These are phyloP conservation scores for Prionailurus bengalensis DNA, from an alignment of 2,113 vertebrate species.

Conservation along the genomic window DNA sequence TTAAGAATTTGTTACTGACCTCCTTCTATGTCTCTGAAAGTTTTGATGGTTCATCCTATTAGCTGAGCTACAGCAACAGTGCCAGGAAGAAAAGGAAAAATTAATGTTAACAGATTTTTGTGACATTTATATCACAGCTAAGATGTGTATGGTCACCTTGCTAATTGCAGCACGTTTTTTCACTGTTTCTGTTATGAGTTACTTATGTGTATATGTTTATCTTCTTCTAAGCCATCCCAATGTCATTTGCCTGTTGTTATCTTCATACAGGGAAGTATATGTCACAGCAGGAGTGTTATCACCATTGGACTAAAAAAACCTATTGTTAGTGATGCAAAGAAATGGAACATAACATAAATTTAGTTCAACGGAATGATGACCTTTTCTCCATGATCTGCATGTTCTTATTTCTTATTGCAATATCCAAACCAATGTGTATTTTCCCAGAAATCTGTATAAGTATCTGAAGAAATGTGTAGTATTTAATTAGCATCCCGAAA, in stretches of 20 bases:
- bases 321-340: constrained; percentile 73
- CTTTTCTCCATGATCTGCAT: constrained; percentile 70
- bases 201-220: constrained; percentile 62
- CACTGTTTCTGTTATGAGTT: constrained; percentile 29
- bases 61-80: constrained; percentile 38
- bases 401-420: constrained; percentile 58
- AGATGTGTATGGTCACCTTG: constrained; percentile 20
- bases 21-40: constrained; percentile 48
- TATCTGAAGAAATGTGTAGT: not conserved
- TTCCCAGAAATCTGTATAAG: not conserved
- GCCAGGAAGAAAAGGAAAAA: not conserved
- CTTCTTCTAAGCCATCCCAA: constrained; percentile 68
- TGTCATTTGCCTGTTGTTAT: constrained; percentile 76
- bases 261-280: constrained; percentile 60
- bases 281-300: constrained; percentile 79
- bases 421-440: constrained; percentile 55
- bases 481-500: not conserved
- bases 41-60: constrained; percentile 27
- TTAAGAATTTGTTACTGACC: not conserved
- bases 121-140: constrained; percentile 63
- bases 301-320: constrained; percentile 78
- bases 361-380: constrained; percentile 60
- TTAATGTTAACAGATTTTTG: constrained; percentile 64
- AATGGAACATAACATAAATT: constrained; percentile 78
- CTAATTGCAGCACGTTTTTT: constrained; percentile 63